Percentiles rank a stretch among this genome's conserved stretches.
These are phyloP conservation scores for Onthophagus sagittarius DNA, from an alignment of 2,888 invertebrate genomes.

Conservation along the genomic window DNA sequence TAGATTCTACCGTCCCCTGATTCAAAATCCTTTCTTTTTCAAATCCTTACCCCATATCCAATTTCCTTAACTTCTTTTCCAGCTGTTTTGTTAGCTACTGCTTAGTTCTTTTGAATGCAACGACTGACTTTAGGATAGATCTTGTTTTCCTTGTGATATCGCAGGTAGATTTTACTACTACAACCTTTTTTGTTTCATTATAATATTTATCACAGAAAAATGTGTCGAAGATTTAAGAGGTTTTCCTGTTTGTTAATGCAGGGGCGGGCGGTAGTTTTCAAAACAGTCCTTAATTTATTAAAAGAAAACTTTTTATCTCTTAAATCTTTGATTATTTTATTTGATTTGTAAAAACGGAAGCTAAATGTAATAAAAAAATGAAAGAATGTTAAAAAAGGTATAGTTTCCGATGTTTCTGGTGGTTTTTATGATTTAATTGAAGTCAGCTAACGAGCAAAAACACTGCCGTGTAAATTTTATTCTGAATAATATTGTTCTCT, in stretches of 20 bases:
- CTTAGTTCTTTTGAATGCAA: conserved; percentile 38
- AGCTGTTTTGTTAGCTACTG: conserved; percentile 48
- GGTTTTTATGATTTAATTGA: too few relatives aligned
- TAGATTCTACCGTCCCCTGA: background rate
- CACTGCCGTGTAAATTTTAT: too few relatives aligned
- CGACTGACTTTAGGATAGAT: conserved; percentile 36
- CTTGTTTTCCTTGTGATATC: conserved; percentile 27
- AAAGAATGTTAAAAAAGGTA: too few relatives aligned
- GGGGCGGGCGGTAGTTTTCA: conserved; percentile 9
- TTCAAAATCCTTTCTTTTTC: background rate
- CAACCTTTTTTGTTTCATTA: background rate
- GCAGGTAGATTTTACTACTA: conserved; percentile 33
- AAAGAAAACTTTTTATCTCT: background rate
- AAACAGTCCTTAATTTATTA: background rate
- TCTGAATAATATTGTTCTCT: too few relatives aligned
- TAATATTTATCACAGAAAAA: background rate
- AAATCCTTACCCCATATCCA: background rate
- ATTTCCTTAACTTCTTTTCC: conserved; percentile 36
- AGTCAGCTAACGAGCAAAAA: too few relatives aligned
- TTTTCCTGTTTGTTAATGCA: background rate
- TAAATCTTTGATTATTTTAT: background rate
- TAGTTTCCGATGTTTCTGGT: too few relatives aligned
- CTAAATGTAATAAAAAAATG: background rate
- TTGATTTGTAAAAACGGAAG: background rate
- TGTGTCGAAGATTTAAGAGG: too few relatives aligned